phyloP scores from a whole-genome alignment of 1,140 invertebrate genomes.

The Drosophila parabipectinata region DNA sequence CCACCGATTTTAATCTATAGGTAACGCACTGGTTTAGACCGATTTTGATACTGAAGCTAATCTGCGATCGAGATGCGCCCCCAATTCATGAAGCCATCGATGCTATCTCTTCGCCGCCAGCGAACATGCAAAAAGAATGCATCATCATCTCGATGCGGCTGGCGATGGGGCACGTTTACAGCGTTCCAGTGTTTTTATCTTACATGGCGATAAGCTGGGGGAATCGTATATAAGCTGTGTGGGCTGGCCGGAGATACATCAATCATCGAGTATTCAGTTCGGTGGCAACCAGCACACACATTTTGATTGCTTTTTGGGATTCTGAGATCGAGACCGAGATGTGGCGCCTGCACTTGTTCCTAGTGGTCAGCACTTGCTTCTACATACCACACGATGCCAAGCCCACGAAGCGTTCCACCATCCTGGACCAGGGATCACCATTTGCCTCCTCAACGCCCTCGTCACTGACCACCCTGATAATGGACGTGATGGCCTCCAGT shows the following conservation, averaged over 20 bases:
- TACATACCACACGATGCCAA: constrained; percentile 65
- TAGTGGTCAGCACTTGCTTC: constrained; percentile 65
- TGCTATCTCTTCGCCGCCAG: not conserved
- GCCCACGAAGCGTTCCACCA: constrained; percentile 25
- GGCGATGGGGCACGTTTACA: constrained; percentile 35
- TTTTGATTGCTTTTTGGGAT: not conserved
- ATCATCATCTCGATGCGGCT: constrained; percentile 17
- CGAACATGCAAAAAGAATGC: constrained; percentile 47
- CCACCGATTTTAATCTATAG: no score
- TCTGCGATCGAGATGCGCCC: not conserved
- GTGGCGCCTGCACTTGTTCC: constrained; percentile 72
- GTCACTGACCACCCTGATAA: constrained; percentile 14
- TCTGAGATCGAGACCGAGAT: constrained; percentile 22
- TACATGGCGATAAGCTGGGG: constrained; percentile 14
- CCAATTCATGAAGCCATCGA: not conserved
- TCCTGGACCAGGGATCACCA: not conserved
- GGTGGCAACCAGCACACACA: not conserved
- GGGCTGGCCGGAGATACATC: constrained; percentile 14
- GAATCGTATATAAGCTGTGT: constrained; percentile 29
- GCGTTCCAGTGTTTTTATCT: constrained; percentile 24
- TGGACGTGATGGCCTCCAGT: constrained; percentile 5
- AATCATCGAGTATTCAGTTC: constrained; percentile 16
- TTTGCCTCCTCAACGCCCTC: constrained; percentile 1
- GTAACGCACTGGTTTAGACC: no score
- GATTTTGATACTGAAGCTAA: not conserved